These are phyloP conservation scores for Fragum whitleyi DNA, from an alignment of 2,888 invertebrate genomes.

Conservation along the genomic window DNA sequence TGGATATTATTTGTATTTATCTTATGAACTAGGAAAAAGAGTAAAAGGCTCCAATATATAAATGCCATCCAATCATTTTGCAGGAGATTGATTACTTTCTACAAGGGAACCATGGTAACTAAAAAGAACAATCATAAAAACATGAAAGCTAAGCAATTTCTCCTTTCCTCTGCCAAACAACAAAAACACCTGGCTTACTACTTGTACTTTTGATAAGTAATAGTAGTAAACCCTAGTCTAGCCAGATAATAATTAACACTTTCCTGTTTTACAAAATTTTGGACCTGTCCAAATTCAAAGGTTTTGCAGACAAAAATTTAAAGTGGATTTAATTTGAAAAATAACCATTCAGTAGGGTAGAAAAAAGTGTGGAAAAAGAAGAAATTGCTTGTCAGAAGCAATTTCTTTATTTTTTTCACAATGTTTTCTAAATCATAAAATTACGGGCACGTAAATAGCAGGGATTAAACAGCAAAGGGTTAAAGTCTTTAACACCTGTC, in stretches of 20 bases:
- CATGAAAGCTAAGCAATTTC: conserved; percentile 16
- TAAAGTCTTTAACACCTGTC: no score
- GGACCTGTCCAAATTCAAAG: no score
- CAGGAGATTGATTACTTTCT: conserved; percentile 19
- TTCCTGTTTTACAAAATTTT: neutral
- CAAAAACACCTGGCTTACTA: neutral
- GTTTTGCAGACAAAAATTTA: no score
- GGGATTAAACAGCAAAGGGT: no score
- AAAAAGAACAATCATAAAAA: conserved; percentile 20
- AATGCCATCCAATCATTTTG: conserved; percentile 15
- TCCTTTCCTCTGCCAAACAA: conserved; percentile 5
- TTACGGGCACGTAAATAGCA: no score
- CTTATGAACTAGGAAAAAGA: neutral
- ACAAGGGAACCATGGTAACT: conserved; percentile 17
- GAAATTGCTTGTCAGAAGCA: conserved; percentile 2
- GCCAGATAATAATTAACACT: neutral
- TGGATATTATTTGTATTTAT: no score
- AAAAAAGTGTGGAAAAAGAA: neutral
- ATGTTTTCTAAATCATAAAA: no score
- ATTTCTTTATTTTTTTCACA: no score
- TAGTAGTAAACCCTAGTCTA: neutral
- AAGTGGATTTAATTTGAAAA: no score
- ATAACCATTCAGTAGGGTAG: no score
- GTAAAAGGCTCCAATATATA: neutral
- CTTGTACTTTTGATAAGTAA: conserved; percentile 5